Conservation (phyloP, 2,797 vertebrate species). For the Parambassis ranga region DNA sequence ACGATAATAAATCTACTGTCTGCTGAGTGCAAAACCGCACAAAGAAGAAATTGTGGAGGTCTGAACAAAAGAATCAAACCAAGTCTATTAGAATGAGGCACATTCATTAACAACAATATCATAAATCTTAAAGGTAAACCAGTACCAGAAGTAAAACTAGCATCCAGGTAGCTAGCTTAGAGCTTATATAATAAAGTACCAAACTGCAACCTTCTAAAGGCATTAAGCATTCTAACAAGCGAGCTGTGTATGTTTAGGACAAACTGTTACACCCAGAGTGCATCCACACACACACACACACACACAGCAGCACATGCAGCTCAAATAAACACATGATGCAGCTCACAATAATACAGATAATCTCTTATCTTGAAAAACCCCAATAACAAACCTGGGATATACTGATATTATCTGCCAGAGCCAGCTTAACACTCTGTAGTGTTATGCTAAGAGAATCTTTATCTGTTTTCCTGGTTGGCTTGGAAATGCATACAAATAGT, state of each 20-base stretch:
- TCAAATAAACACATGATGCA: constrained; percentile 10
- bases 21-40: constrained; percentile 30
- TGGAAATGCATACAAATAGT: constrained; percentile 4
- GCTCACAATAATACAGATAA: constrained; percentile 26
- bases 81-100: constrained; percentile 1
- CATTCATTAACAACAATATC: constrained; percentile 14
- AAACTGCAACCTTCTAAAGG: neutral
- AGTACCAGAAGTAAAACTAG: neutral
- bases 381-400: constrained; percentile 14
- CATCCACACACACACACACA: neutral
- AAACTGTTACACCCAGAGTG: constrained; percentile 22
- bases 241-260: neutral
- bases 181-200: neutral
- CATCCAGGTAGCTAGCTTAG: neutral
- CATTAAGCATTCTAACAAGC: constrained; percentile 11
- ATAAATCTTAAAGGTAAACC: too few species aligned
- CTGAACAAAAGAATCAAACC: neutral
- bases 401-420: constrained; percentile 14
- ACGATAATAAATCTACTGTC: constrained; percentile 54
- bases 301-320: constrained; percentile 1
- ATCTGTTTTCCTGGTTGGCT: constrained; percentile 3
- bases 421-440: neutral
- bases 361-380: constrained; percentile 29
- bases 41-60: neutral
- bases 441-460: constrained; percentile 7